Percentiles rank a stretch among this genome's conserved stretches.
Conservation (phyloP, 1,140 invertebrate species). For the Geopemphigus sp. region DNA sequence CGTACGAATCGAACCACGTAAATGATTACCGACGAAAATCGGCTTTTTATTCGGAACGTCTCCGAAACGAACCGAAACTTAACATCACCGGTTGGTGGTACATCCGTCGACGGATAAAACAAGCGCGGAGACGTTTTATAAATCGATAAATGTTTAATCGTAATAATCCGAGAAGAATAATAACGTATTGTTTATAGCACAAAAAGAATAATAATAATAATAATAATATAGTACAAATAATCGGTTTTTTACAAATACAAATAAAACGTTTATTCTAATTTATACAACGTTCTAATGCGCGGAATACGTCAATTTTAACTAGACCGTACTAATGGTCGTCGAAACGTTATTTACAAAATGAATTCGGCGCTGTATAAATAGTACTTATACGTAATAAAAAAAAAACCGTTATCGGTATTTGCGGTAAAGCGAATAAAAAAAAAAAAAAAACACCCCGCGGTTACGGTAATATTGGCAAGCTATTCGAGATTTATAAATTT, state of each 20-base stretch:
- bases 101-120: too few relatives aligned
- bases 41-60: too few relatives aligned
- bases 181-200: slow-evolving; percentile 38
- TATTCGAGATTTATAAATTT: background rate
- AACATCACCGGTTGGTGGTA: too few relatives aligned
- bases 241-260: slow-evolving; percentile 16
- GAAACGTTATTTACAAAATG: slow-evolving; percentile 41
- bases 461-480: slow-evolving; percentile 32
- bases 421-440: background rate
- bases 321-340: background rate
- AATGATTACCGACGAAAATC: too few relatives aligned
- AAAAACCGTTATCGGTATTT: too few relatives aligned
- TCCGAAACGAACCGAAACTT: too few relatives aligned
- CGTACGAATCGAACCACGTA: too few relatives aligned
- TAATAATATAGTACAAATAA: slow-evolving; percentile 11
- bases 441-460: background rate
- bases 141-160: background rate
- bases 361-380: background rate
- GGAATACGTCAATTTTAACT: slow-evolving; percentile 28
- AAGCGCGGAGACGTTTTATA: too few relatives aligned
- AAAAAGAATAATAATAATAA: slow-evolving; percentile 1
- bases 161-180: slow-evolving; percentile 12
- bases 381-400: too few relatives aligned
- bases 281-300: slow-evolving; percentile 39
- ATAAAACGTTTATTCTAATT: slow-evolving; percentile 45